These are phyloP conservation scores for Rapana venosa DNA, from an alignment of 2,888 invertebrate species.

Conservation along the genomic window DNA sequence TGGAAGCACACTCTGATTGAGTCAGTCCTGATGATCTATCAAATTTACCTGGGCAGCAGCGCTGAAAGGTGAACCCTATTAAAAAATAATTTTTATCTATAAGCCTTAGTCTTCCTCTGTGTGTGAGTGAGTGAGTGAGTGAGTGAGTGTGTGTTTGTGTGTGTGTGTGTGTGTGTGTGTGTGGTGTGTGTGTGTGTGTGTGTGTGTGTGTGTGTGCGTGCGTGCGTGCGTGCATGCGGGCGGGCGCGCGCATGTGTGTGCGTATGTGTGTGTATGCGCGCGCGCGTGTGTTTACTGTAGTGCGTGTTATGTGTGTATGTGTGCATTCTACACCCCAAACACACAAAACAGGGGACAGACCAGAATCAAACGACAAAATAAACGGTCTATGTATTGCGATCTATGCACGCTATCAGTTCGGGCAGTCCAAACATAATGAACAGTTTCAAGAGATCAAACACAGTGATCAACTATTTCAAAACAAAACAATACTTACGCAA, in stretches of 20 bases:
- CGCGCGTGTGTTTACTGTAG: no score
- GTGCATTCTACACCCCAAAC: no score
- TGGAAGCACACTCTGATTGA: no score
- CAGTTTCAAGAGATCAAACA: background rate
- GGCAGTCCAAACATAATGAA: background rate
- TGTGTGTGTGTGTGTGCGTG: background rate
- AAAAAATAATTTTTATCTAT: background rate
- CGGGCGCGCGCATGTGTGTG: background rate
- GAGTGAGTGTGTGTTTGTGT: background rate
- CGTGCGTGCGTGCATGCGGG: no score
- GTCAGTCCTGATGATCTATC: no score
- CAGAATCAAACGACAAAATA: no score
- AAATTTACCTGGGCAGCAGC: no score
- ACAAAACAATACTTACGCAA: slow-evolving; percentile 68
- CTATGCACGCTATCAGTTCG: no score
- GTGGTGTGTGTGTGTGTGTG: background rate
- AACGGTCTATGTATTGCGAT: no score
- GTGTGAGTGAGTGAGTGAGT: background rate
- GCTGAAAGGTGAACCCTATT: no score
- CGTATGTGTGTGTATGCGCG: background rate
- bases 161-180: background rate
- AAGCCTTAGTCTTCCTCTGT: background rate
- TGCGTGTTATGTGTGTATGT: no score
- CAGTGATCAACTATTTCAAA: background rate
- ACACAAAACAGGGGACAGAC: no score